Conservation (phyloP, 1,140 invertebrate genomes). For the Ips typographus region DNA sequence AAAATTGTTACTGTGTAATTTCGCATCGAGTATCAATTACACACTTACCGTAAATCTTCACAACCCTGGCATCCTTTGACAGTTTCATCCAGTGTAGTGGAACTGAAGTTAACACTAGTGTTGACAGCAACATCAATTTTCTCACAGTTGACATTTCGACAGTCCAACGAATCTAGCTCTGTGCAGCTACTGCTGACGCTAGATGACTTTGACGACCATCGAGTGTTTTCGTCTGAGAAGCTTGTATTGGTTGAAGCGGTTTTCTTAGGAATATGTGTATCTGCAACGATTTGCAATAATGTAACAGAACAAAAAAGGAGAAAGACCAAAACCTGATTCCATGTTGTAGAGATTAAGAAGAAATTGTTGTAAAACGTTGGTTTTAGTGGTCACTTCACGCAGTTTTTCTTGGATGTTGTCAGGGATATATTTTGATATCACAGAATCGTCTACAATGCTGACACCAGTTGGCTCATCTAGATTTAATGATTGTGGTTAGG, state of each 20-base stretch:
- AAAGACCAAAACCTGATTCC: not conserved
- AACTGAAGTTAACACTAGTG: slow-evolving; percentile 22
- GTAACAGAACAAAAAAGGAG: too few species aligned
- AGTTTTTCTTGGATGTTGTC: slow-evolving; percentile 29
- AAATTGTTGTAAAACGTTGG: slow-evolving; percentile 33
- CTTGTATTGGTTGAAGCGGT: slow-evolving; percentile 18
- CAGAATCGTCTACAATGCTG: slow-evolving; percentile 1
- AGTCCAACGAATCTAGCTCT: slow-evolving; percentile 27
- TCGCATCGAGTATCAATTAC: not conserved
- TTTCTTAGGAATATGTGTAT: not conserved
- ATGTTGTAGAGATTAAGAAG: slow-evolving; percentile 22
- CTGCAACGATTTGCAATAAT: too few species aligned
- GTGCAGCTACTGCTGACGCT: slow-evolving; percentile 25
- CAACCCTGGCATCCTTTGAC: slow-evolving; percentile 20
- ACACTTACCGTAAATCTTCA: slow-evolving; percentile 20
- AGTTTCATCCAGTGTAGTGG: slow-evolving; percentile 16
- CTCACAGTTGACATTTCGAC: slow-evolving; percentile 2
- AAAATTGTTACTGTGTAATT: too few species aligned
- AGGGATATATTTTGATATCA: slow-evolving; percentile 16
- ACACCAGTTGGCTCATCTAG: not conserved
- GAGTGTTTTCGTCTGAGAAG: slow-evolving; percentile 36
- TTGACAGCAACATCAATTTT: slow-evolving; percentile 33
- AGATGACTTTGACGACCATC: slow-evolving; percentile 29
- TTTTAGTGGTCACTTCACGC: slow-evolving; percentile 27
- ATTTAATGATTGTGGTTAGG: too few species aligned